Conservation (phyloP, 2,888 invertebrate genomes). For the Habroteleia sp. region DNA sequence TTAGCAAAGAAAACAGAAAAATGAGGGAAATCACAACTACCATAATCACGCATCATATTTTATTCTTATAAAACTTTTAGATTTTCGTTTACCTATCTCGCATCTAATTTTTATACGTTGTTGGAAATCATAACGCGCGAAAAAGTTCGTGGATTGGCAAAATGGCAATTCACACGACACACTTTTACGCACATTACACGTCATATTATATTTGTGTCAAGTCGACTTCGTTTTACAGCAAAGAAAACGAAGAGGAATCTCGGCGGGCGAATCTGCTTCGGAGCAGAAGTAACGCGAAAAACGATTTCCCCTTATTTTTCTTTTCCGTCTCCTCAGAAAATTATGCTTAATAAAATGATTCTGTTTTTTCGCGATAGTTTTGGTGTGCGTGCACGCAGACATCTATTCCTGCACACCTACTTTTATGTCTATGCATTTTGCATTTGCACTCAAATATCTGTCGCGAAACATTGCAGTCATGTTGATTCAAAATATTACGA, state of each 20-base stretch:
- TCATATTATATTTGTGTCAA: conserved; percentile 61
- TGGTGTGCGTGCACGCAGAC: neutral
- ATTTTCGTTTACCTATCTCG: neutral
- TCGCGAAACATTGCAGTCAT: conserved; percentile 59
- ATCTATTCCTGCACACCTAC: neutral
- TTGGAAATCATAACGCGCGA: conserved; percentile 22
- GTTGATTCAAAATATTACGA: conserved; percentile 60
- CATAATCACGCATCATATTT: conserved; percentile 1
- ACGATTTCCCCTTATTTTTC: conserved; percentile 50
- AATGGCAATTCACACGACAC: conserved; percentile 51
- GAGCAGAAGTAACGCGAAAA: conserved; percentile 54
- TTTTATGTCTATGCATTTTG: conserved; percentile 39
- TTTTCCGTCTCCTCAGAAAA: conserved; percentile 42
- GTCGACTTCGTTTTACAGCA: conserved; percentile 48
- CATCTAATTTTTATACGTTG: no score
- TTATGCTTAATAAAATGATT: conserved; percentile 59
- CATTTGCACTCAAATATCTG: conserved; percentile 54
- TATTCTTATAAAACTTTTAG: neutral
- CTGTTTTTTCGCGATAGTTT: neutral
- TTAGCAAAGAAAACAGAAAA: neutral
- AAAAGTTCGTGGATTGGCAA: conserved; percentile 32
- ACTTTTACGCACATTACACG: conserved; percentile 51
- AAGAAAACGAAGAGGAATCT: conserved; percentile 56
- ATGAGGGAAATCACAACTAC: conserved; percentile 13
- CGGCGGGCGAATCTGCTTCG: conserved; percentile 55